phyloP scores from a whole-genome alignment of 2,797 vertebrate genomes.

The Synaphobranchus kaupii region DNA sequence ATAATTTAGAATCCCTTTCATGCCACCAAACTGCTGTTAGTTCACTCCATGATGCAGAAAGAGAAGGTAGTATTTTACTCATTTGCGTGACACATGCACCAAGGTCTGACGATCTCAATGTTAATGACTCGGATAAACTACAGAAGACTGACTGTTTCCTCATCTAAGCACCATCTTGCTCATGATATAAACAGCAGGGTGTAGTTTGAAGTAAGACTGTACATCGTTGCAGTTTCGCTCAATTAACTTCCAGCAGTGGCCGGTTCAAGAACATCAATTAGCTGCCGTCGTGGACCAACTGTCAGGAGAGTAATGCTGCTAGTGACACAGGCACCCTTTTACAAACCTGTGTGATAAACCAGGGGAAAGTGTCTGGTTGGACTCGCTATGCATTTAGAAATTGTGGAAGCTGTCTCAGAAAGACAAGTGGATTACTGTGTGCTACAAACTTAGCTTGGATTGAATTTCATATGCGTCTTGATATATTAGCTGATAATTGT shows the following conservation, averaged over 20 bases:
- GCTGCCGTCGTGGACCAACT: neutral
- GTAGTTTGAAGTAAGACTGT: neutral
- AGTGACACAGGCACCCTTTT: slow-evolving; percentile 4
- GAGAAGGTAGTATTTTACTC: neutral
- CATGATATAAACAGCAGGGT: neutral
- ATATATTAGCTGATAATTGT: neutral
- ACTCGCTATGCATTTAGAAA: neutral
- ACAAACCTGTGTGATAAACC: neutral
- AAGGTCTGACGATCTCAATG: neutral
- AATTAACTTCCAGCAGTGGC: slow-evolving; percentile 8
- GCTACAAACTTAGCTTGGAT: neutral
- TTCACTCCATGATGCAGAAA: neutral
- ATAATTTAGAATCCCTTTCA: neutral
- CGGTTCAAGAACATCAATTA: slow-evolving; percentile 20
- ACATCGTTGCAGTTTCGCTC: neutral
- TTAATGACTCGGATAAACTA: neutral
- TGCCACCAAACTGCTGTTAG: neutral
- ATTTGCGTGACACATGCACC: neutral
- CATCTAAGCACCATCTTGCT: slow-evolving; percentile 3
- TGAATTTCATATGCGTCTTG: neutral
- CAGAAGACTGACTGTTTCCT: neutral
- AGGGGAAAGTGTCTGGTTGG: neutral
- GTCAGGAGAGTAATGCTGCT: neutral
- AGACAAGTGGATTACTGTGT: neutral
- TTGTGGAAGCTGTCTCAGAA: neutral